These are phyloP conservation scores for Patagioenas fasciata DNA, from an alignment of 2,113 vertebrate genomes.

Conservation along the genomic window DNA sequence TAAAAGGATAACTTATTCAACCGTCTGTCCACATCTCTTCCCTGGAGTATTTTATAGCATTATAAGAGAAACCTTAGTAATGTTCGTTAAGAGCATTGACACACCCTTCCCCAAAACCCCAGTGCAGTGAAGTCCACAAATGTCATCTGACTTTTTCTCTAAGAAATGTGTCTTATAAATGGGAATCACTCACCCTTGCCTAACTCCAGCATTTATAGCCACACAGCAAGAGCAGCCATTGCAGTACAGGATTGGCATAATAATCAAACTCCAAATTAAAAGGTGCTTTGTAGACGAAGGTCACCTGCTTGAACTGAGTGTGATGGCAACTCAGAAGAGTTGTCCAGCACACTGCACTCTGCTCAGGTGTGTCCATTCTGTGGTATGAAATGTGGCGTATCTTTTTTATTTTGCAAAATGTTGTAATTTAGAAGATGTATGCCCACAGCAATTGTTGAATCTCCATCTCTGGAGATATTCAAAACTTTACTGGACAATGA, in stretches of 20 bases:
- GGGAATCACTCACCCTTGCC: neutral
- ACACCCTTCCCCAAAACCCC: neutral
- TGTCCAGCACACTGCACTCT: fast-evolving
- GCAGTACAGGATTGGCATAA: neutral
- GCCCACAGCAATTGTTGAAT: neutral
- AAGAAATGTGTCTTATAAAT: neutral
- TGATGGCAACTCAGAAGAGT: neutral
- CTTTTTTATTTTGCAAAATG: neutral
- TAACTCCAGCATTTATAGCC: neutral
- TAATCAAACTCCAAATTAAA: neutral
- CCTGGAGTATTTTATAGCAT: neutral
- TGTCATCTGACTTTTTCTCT: neutral
- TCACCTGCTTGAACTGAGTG: neutral
- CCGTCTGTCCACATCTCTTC: neutral
- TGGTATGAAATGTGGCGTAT: fast-evolving
- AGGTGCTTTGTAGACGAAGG: neutral
- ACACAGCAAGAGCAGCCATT: neutral
- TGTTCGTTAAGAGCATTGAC: neutral
- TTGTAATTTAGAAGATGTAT: neutral
- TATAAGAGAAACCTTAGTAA: neutral
- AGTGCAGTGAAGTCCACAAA: neutral
- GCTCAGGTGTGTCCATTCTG: neutral
- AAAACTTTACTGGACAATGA: neutral
- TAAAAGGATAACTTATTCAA: neutral
- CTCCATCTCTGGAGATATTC: neutral